Evolutionary conservation across 2,888 invertebrate species (phyloP).

Genomic region (Minunthozetes semirufus): DNA sequence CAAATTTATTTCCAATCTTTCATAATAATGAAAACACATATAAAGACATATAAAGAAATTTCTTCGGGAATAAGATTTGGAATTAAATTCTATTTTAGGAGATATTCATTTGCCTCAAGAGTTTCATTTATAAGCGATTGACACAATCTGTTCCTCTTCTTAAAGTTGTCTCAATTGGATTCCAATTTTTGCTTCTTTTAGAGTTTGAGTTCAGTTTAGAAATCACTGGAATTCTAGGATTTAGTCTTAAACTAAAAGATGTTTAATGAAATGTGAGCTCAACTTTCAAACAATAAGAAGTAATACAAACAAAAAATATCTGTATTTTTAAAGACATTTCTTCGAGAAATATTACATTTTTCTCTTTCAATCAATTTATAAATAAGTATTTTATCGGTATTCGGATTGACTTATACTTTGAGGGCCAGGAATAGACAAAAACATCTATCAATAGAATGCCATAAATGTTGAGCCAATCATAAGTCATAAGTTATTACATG

Average conservation of each 20-base stretch:
- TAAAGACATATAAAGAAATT: background rate
- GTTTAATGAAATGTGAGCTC: too few relatives aligned
- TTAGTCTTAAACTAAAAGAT: too few relatives aligned
- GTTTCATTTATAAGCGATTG: background rate
- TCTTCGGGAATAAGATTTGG: background rate
- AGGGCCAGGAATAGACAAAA: background rate
- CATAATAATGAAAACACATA: background rate
- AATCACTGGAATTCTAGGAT: too few relatives aligned
- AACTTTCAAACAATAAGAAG: too few relatives aligned
- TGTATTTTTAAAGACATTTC: too few relatives aligned
- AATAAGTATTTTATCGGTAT: background rate
- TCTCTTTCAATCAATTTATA: too few relatives aligned
- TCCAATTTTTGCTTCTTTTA: too few relatives aligned
- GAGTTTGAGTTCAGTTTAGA: too few relatives aligned
- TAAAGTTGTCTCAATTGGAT: too few relatives aligned
- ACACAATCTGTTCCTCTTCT: background rate
- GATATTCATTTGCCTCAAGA: background rate
- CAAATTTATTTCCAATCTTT: slow-evolving; percentile 1
- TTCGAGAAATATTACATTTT: too few relatives aligned
- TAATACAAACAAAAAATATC: too few relatives aligned
- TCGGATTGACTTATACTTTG: background rate
- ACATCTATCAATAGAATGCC: slow-evolving; percentile 6
- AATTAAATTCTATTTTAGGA: background rate
- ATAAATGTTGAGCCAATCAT: slow-evolving; percentile 10
- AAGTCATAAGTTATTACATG: background rate